These are phyloP conservation scores for Griposia aprilina DNA, from an alignment of 2,888 invertebrate species.

Conservation along the genomic window DNA sequence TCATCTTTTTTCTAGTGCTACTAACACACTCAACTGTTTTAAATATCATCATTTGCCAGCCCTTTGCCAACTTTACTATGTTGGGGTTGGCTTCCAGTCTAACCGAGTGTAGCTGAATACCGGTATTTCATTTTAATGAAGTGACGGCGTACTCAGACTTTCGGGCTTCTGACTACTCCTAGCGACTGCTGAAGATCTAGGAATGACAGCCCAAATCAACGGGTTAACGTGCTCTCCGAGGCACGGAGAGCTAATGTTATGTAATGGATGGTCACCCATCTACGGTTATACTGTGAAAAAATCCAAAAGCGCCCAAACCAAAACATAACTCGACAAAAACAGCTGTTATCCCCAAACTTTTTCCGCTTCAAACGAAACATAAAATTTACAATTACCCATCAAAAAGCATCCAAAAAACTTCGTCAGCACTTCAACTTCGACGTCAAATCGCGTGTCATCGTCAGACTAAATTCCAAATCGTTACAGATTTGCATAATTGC, in stretches of 20 bases:
- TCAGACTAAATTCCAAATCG: conserved; percentile 71
- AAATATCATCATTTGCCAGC: not conserved
- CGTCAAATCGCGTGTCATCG: conserved; percentile 71
- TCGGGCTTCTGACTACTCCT: too few species aligned
- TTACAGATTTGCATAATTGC: conserved; percentile 88
- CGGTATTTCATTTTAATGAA: not conserved
- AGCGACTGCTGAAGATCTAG: not conserved
- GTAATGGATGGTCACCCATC: not conserved
- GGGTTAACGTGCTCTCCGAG: not conserved
- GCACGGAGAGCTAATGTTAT: not conserved
- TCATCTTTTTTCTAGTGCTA: not conserved
- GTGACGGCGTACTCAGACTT: not conserved
- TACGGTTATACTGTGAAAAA: not conserved
- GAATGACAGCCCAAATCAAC: not conserved
- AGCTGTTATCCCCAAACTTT: conserved; percentile 7
- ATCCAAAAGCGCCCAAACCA: not conserved
- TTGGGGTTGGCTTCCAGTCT: not conserved
- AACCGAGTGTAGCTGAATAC: not conserved
- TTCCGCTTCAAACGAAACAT: conserved; percentile 24
- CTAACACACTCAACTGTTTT: not conserved
- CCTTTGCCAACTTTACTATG: not conserved
- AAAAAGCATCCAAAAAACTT: conserved; percentile 32
- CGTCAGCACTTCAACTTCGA: conserved; percentile 37
- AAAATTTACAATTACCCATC: conserved; percentile 48
- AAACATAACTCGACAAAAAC: conserved; percentile 30